A percentile compares a stretch with the other conserved stretches of the same genome.
These are phyloP conservation scores for Phyllotreta cruciferae DNA, from an alignment of 2,888 invertebrate genomes.

Conservation along the genomic window DNA sequence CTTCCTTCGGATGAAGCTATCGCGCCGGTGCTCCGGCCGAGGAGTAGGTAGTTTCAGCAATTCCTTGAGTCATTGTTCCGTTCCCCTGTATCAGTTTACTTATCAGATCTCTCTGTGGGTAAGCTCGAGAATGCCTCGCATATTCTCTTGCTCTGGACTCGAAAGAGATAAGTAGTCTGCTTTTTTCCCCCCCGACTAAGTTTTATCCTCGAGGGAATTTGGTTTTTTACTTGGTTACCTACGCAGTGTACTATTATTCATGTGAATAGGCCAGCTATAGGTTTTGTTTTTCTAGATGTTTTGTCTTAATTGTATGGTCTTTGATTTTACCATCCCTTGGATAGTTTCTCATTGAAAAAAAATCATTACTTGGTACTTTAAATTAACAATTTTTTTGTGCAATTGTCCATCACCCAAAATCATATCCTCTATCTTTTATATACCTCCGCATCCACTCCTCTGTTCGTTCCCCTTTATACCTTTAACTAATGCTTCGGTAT, in stretches of 20 bases:
- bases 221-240: background rate
- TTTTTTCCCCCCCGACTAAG: no score
- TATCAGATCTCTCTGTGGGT: background rate
- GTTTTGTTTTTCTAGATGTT: no score
- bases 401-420: background rate
- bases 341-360: background rate
- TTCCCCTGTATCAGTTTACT: conserved; percentile 1
- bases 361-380: background rate
- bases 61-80: no score
- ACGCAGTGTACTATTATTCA: no score
- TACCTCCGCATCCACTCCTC: background rate
- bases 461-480: conserved; percentile 12
- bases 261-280: no score
- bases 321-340: no score
- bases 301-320: no score
- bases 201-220: background rate
- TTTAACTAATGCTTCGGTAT: background rate
- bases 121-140: no score
- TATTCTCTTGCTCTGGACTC: no score
- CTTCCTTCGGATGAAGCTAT: background rate
- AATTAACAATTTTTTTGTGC: background rate
- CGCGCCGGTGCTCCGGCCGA: background rate
- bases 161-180: no score
- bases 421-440: conserved; percentile 3
- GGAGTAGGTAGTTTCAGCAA: no score